Conservation (phyloP, 2,113 vertebrate genomes). For the Parotia lawesii region DNA sequence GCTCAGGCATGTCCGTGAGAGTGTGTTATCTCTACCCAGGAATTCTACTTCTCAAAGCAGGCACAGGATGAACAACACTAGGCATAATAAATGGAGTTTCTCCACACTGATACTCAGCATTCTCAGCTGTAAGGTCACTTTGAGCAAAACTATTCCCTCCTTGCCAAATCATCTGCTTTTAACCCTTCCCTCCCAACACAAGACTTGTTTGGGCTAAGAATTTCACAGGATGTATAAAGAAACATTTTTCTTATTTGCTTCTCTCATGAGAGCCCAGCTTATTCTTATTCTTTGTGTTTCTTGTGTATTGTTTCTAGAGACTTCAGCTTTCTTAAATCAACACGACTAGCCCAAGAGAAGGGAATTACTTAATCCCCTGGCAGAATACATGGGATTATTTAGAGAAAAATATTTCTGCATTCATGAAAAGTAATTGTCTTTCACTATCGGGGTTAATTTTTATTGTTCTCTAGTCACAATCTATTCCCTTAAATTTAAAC, state of each 20-base stretch:
- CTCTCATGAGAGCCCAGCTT: neutral
- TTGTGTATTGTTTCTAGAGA: slow-evolving; percentile 22
- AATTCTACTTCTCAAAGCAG: neutral
- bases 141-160: neutral
- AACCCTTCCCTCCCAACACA: neutral
- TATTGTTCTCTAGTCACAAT: neutral
- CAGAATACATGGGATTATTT: neutral
- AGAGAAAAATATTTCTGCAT: neutral
- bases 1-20: neutral
- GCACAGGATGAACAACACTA: neutral
- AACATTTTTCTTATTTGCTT: neutral
- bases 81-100: neutral
- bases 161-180: neutral
- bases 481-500: neutral
- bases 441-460: neutral
- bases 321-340: slow-evolving; percentile 26
- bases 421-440: slow-evolving; percentile 9
- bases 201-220: neutral
- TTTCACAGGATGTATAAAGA: neutral
- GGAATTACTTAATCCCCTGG: slow-evolving; percentile 11
- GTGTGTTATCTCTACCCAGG: neutral
- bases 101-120: neutral
- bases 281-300: slow-evolving; percentile 8
- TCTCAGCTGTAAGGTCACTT: neutral
- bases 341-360: neutral